A percentile compares a stretch with the other conserved stretches of the same genome.
Evolutionary conservation across 37 sponge, comb jelly and placozoan genomes (phyloP).

Genomic region (Eunapius fragilis): DNA sequence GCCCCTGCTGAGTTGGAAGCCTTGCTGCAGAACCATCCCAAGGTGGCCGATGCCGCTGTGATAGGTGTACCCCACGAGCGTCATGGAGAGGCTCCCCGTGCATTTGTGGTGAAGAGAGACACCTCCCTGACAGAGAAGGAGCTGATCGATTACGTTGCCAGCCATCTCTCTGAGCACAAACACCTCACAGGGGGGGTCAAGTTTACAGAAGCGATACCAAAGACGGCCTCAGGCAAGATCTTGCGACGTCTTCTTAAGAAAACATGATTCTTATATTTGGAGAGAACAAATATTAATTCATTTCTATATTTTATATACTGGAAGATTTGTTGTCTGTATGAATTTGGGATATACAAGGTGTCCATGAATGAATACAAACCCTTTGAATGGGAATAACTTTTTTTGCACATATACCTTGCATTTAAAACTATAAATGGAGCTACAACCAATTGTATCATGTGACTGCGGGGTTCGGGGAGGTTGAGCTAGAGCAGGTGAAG

Average conservation of each 20-base stretch:
- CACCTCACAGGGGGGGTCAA: slow-evolving; percentile 75
- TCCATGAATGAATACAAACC: too few species aligned
- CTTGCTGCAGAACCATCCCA: slow-evolving; percentile 69
- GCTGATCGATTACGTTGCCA: slow-evolving; percentile 48
- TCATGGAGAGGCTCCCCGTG: slow-evolving; percentile 85
- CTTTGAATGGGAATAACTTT: too few species aligned
- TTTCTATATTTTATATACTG: too few species aligned
- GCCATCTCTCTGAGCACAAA: slow-evolving; percentile 74
- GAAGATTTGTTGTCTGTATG: too few species aligned
- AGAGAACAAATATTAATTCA: too few species aligned
- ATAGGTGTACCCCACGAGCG: slow-evolving; percentile 83
- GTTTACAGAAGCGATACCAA: slow-evolving; percentile 80
- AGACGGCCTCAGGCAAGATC: slow-evolving; percentile 89
- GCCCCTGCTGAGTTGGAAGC: slow-evolving; percentile 95
- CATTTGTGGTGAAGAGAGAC: slow-evolving; percentile 84
- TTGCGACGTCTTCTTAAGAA: slow-evolving; percentile 61
- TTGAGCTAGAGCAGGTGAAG: too few species aligned
- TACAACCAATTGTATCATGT: too few species aligned
- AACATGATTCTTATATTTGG: not conserved
- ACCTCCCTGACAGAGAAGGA: slow-evolving; percentile 58
- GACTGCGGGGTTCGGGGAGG: too few species aligned
- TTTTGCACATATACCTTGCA: too few species aligned
- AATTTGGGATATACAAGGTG: too few species aligned
- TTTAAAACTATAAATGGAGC: too few species aligned
- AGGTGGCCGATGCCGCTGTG: slow-evolving; percentile 86